Percentiles rank a stretch among this genome's conserved stretches.
Conservation (phyloP, 2,113 vertebrate genomes). For the Paratilapia polleni region DNA sequence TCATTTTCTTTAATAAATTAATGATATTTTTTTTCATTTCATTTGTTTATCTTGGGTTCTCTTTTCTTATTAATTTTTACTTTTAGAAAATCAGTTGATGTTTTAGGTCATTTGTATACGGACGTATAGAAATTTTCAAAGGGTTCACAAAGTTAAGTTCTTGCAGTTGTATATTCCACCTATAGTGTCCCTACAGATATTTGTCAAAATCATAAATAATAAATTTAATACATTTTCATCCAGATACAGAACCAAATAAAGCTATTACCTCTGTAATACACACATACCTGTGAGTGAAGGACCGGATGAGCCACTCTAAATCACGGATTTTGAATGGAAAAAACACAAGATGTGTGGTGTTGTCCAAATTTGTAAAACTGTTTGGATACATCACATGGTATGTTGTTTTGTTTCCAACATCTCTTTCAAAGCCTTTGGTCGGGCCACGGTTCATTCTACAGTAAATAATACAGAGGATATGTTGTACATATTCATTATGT, state of each 20-base stretch:
- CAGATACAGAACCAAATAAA: background rate
- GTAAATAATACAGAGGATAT: background rate
- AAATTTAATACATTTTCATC: background rate
- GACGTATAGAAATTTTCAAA: too few species aligned
- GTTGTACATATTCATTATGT: background rate
- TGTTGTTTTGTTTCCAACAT: constrained; percentile 55
- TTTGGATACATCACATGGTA: constrained; percentile 52
- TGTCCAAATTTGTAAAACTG: constrained; percentile 40
- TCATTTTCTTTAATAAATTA: too few species aligned
- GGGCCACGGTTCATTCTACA: background rate
- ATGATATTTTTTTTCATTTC: too few species aligned
- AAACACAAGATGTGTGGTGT: constrained; percentile 52
- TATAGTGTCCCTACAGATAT: background rate
- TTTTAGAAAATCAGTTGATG: too few species aligned
- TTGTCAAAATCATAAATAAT: background rate
- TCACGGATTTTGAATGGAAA: constrained; percentile 45
- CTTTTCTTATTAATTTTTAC: too few species aligned
- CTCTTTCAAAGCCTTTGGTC: constrained; percentile 21
- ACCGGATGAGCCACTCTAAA: constrained; percentile 33
- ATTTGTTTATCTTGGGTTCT: too few species aligned
- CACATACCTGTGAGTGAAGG: background rate
- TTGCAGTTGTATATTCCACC: too few species aligned
- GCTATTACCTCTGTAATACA: background rate
- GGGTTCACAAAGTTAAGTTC: too few species aligned
- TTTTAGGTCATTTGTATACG: too few species aligned